phyloP scores from a whole-genome alignment of 2,113 vertebrate species.

The Danionella cerebrum region DNA sequence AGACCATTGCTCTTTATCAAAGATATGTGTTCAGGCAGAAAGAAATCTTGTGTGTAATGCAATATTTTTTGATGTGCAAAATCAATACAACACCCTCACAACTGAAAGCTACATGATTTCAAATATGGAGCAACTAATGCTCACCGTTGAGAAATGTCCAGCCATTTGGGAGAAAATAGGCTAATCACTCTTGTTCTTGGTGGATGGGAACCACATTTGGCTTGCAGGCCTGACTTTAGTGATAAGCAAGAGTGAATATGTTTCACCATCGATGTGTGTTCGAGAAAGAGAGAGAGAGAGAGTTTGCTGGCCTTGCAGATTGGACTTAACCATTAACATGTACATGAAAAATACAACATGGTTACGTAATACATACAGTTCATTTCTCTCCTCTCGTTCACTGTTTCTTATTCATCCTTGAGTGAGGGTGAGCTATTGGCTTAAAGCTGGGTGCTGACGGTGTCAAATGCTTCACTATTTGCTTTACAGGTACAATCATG shows the following conservation, averaged over 20 bases:
- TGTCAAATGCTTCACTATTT: conserved; percentile 20
- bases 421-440: conserved; percentile 19
- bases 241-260: neutral
- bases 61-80: neutral
- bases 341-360: conserved; percentile 11
- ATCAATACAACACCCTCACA: neutral
- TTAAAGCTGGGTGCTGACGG: neutral
- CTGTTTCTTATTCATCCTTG: conserved; percentile 5
- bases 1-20: no score
- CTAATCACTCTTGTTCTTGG: conserved; percentile 2
- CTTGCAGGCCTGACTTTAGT: neutral
- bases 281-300: neutral
- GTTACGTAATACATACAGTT: conserved; percentile 1
- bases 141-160: neutral
- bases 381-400: neutral
- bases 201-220: neutral
- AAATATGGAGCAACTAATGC: neutral
- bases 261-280: neutral
- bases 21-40: neutral
- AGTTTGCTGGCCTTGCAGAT: neutral
- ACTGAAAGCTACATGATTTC: neutral
- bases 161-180: neutral
- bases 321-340: conserved; percentile 12
- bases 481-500: conserved; percentile 4
- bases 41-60: neutral